A percentile compares a stretch with the other conserved stretches of the same genome.
These are phyloP conservation scores for Gymnothorax javanicus DNA, from an alignment of 2,797 vertebrate species.

Conservation along the genomic window DNA sequence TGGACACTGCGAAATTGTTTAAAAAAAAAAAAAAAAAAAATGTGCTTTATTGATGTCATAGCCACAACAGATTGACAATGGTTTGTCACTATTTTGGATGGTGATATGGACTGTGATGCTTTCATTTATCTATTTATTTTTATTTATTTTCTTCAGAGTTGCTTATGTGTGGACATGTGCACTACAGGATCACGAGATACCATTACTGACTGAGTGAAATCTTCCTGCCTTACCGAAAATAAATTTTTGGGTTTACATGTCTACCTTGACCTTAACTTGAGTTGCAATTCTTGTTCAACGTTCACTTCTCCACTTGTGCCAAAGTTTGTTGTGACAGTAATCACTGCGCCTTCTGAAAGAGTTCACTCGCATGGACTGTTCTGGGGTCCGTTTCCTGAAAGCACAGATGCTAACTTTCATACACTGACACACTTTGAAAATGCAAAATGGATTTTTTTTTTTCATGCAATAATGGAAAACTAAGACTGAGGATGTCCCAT, in stretches of 20 bases:
- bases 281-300: not conserved
- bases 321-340: not conserved
- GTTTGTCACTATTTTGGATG: not conserved
- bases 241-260: constrained; percentile 38
- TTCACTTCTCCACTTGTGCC: not conserved
- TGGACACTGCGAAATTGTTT: not conserved
- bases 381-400: too few species aligned
- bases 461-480: too few species aligned
- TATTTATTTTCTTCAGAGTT: not conserved
- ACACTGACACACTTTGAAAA: too few species aligned
- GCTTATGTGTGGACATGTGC: not conserved
- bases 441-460: too few species aligned
- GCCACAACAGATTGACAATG: not conserved
- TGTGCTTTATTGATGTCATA: not conserved
- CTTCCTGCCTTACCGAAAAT: constrained; percentile 47
- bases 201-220: constrained; percentile 30
- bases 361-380: not conserved
- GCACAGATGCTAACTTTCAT: too few species aligned
- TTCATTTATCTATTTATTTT: not conserved
- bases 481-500: too few species aligned
- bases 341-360: not conserved
- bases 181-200: constrained; percentile 1
- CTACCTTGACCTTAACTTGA: not conserved
- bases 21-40: not conserved
- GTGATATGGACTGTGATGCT: not conserved